phyloP scores from a whole-genome alignment of 2,888 invertebrate genomes.

The Cremastobaeus sp. region DNA sequence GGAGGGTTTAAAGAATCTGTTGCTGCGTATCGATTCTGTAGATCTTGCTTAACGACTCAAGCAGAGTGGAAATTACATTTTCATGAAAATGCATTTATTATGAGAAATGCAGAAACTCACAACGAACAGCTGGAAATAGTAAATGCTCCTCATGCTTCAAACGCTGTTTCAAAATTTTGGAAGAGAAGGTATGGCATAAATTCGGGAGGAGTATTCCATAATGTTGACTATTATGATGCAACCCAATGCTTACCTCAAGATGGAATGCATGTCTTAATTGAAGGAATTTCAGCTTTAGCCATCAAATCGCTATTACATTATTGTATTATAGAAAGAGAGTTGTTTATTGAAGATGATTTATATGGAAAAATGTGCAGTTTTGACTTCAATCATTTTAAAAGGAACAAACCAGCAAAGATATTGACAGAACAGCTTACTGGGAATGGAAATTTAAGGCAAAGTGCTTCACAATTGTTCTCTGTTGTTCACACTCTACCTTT shows the following conservation, averaged over 20 bases:
- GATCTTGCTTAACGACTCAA: slow-evolving; percentile 11
- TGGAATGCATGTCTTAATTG: slow-evolving; percentile 61
- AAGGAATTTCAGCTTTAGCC: slow-evolving; percentile 48
- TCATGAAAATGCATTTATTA: slow-evolving; percentile 17
- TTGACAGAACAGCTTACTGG: slow-evolving; percentile 4
- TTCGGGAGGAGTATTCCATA: slow-evolving; percentile 14
- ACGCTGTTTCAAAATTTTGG: slow-evolving; percentile 32
- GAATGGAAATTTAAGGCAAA: slow-evolving; percentile 59
- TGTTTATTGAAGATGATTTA: slow-evolving; percentile 61
- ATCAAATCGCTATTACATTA: slow-evolving; percentile 44
- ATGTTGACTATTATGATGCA: slow-evolving; percentile 22
- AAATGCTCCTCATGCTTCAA: not conserved
- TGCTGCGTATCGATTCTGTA: slow-evolving; percentile 11
- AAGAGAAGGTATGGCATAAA: slow-evolving; percentile 47
- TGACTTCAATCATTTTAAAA: slow-evolving; percentile 60
- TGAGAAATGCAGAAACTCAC: slow-evolving; percentile 27
- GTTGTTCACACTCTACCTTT: slow-evolving; percentile 62
- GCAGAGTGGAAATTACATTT: slow-evolving; percentile 19
- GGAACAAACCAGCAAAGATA: slow-evolving; percentile 62
- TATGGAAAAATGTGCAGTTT: slow-evolving; percentile 59
- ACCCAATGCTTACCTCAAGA: slow-evolving; percentile 53
- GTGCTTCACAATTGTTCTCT: slow-evolving; percentile 60
- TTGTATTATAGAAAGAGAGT: slow-evolving; percentile 53
- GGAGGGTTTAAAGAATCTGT: too few species aligned
- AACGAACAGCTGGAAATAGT: slow-evolving; percentile 20